These are phyloP conservation scores for Dendrocopos noguchii DNA, from an alignment of 2,113 vertebrate genomes.

Conservation along the genomic window DNA sequence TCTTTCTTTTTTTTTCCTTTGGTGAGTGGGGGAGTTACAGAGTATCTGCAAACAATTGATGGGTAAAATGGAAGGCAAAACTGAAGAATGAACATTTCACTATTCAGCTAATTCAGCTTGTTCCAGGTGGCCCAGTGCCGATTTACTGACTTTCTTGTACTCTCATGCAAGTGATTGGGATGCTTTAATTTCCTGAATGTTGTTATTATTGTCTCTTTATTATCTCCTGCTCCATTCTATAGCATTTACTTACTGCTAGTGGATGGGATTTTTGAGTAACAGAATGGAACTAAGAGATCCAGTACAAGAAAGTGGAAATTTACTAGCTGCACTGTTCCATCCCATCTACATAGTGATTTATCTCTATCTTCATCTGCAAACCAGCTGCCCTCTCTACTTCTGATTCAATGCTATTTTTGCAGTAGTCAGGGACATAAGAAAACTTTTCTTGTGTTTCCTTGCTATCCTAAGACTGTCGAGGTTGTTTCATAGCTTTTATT, in stretches of 20 bases:
- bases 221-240: background rate
- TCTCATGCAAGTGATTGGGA: slow-evolving; percentile 10
- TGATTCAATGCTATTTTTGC: background rate
- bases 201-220: background rate
- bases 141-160: slow-evolving; percentile 18
- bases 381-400: background rate
- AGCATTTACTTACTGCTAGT: background rate
- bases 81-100: background rate
- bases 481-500: background rate
- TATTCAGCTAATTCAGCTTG: slow-evolving; percentile 2
- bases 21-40: background rate
- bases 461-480: background rate
- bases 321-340: background rate
- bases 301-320: slow-evolving; percentile 7
- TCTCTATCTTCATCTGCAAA: slow-evolving; percentile 36
- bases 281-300: background rate
- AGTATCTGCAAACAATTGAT: background rate
- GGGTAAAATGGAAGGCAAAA: background rate
- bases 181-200: background rate
- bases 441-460: background rate
- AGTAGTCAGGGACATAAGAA: background rate
- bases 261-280: slow-evolving; percentile 22
- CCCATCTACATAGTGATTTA: background rate
- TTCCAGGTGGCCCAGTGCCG: background rate
- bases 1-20: too few species aligned